Percentiles rank a stretch among this genome's conserved stretches.
Evolutionary conservation across 2,888 invertebrate genomes (phyloP).

Genomic region (Schizaphis graminum): DNA sequence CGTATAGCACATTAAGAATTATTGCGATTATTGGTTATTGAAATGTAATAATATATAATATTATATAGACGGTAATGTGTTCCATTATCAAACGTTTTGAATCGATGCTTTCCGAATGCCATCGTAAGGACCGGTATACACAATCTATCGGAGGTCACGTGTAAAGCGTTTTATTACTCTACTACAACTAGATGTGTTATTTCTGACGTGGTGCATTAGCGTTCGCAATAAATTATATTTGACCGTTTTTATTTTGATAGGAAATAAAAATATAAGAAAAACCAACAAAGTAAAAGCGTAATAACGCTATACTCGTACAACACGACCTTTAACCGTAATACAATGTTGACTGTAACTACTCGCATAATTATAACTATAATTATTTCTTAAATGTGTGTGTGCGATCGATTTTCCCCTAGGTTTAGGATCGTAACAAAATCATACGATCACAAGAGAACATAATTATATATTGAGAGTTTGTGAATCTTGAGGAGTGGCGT

Average conservation of each 20-base stretch:
- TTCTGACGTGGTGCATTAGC: constrained; percentile 1
- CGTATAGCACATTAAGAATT: background rate
- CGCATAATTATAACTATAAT: background rate
- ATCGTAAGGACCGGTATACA: background rate
- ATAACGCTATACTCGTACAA: background rate
- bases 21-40: background rate
- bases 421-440: background rate
- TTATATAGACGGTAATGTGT: background rate
- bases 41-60: background rate
- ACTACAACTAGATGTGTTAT: background rate
- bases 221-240: background rate
- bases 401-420: background rate
- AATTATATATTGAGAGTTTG: background rate
- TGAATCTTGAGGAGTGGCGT: background rate
- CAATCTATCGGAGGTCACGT: background rate
- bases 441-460: background rate
- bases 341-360: background rate
- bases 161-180: constrained; percentile 16
- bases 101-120: background rate
- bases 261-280: background rate
- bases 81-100: background rate
- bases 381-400: background rate
- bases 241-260: background rate
- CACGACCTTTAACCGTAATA: background rate
- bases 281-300: background rate